Conservation (phyloP, 92 coral and sea anemone species). For the Ricordea florida region DNA sequence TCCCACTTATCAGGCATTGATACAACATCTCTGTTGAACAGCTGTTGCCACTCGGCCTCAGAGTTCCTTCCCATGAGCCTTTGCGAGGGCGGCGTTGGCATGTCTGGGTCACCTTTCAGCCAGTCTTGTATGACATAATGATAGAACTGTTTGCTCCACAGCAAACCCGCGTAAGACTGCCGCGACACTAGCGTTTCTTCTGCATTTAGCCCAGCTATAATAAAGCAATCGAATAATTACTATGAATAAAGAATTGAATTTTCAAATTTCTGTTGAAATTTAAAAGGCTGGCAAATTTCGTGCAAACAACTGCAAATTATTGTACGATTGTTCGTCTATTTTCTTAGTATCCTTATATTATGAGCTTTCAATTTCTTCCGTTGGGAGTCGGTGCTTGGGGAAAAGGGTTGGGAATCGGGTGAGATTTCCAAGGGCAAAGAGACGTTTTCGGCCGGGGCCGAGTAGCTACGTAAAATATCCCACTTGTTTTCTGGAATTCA, state of each 20-base stretch:
- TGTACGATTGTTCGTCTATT: too few species aligned
- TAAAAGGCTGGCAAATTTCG: too few species aligned
- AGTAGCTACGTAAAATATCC: too few species aligned
- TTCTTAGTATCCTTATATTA: too few species aligned
- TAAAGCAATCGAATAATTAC: background rate
- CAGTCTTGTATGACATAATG: conserved; percentile 94
- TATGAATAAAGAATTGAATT: background rate
- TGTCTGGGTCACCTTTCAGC: conserved; percentile 87
- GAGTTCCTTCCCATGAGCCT: conserved; percentile 79
- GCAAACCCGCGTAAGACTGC: conserved; percentile 94
- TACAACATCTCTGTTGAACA: conserved; percentile 87
- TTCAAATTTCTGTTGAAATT: too few species aligned
- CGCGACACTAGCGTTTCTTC: conserved; percentile 83
- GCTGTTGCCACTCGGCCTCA: conserved; percentile 82
- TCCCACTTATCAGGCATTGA: conserved; percentile 99
- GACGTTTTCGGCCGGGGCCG: too few species aligned
- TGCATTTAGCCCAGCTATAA: conserved; percentile 24
- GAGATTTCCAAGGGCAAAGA: too few species aligned
- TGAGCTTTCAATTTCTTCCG: too few species aligned
- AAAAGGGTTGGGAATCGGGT: too few species aligned
- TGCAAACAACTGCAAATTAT: too few species aligned
- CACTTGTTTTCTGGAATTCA: too few species aligned
- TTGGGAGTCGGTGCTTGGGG: too few species aligned
- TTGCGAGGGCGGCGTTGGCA: conserved; percentile 76
- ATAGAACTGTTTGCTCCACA: conserved; percentile 98